These are phyloP conservation scores for Listronotus bonariensis DNA, from an alignment of 1,140 invertebrate genomes.

Conservation along the genomic window DNA sequence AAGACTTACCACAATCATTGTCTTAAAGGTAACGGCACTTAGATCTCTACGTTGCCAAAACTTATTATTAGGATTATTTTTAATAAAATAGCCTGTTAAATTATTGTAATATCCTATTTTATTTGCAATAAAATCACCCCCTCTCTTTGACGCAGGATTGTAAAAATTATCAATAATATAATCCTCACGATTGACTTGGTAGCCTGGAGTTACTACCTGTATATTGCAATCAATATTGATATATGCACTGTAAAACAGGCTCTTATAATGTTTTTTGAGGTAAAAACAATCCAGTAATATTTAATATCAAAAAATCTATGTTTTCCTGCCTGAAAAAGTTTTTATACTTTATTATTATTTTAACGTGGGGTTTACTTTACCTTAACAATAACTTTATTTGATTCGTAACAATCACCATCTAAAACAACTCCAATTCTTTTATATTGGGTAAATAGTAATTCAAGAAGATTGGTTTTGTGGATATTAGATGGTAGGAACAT, in stretches of 20 bases:
- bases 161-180: slow-evolving; percentile 4
- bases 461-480: no score
- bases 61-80: not conserved
- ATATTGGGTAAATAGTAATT: not conserved
- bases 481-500: no score
- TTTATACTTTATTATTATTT: not conserved
- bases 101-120: not conserved
- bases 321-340: not conserved
- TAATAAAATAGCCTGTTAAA: not conserved
- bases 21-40: not conserved
- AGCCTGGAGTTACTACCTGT: not conserved
- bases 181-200: not conserved
- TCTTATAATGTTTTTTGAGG: not conserved
- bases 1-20: slow-evolving; percentile 2
- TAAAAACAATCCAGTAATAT: slow-evolving; percentile 11
- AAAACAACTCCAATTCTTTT: slow-evolving; percentile 11
- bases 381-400: slow-evolving; percentile 1
- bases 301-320: slow-evolving; percentile 7
- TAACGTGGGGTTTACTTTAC: not conserved
- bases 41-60: slow-evolving; percentile 6
- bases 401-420: slow-evolving; percentile 6
- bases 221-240: slow-evolving; percentile 6
- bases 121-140: not conserved
- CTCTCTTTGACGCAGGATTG: not conserved
- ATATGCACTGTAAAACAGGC: not conserved